Conservation (phyloP, 2,113 vertebrate species). For the Chroicocephalus ridibundus region DNA sequence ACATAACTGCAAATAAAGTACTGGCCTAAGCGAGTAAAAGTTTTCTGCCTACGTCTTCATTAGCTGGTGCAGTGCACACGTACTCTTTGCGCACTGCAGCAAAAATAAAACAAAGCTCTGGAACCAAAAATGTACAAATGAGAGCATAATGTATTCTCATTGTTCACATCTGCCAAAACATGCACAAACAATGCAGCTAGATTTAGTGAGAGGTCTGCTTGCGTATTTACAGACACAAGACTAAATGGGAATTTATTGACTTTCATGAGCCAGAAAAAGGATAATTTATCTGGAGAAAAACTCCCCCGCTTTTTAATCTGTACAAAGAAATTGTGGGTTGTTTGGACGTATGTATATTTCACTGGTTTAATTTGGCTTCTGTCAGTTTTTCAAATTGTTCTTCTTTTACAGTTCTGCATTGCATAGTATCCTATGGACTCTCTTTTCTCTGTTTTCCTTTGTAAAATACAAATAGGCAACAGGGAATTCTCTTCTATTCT, state of each 20-base stretch:
- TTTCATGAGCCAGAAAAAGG: neutral
- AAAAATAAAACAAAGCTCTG: neutral
- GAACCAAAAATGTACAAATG: slow-evolving; percentile 7
- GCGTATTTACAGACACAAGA: neutral
- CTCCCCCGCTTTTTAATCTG: neutral
- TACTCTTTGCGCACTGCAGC: neutral
- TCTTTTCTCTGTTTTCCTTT: neutral
- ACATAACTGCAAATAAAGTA: neutral
- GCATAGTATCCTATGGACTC: neutral
- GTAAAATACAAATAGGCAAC: neutral
- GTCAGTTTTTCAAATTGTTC: neutral
- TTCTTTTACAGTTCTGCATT: neutral
- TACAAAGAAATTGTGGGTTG: neutral
- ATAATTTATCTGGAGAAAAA: neutral
- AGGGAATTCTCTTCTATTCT: neutral
- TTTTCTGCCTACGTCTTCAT: neutral
- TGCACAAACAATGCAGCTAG: neutral
- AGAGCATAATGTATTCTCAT: neutral
- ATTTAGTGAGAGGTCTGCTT: slow-evolving; percentile 7
- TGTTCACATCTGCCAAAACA: slow-evolving; percentile 34
- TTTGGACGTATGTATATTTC: neutral
- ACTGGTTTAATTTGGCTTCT: neutral
- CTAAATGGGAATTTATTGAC: neutral
- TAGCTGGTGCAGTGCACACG: neutral
- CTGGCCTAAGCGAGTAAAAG: neutral